phyloP scores from a whole-genome alignment of 1,140 invertebrate species.

The Eupristina koningsbergeri region DNA sequence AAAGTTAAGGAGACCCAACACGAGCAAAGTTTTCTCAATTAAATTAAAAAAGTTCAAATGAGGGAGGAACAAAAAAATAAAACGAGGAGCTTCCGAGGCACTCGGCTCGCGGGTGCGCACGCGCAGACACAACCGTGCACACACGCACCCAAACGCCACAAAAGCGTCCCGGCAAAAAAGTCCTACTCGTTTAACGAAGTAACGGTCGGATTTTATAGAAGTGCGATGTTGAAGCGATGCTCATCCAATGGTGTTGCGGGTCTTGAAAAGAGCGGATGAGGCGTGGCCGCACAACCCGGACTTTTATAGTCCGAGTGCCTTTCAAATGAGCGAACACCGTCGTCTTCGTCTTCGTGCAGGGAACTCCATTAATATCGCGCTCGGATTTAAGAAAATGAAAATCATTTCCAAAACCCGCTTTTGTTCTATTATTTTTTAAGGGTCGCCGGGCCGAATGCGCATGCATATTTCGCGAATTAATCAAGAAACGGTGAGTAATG shows the following conservation, averaged over 20 bases:
- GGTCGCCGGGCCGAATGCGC: too few species aligned
- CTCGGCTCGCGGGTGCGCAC: not conserved
- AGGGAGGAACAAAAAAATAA: not conserved
- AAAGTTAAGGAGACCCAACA: conserved; percentile 14
- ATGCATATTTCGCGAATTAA: too few species aligned
- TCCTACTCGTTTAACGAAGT: not conserved
- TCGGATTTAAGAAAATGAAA: not conserved
- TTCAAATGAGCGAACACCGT: conserved; percentile 14
- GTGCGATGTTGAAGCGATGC: not conserved
- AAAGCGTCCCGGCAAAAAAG: not conserved
- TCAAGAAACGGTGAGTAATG: too few species aligned
- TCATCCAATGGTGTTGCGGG: not conserved
- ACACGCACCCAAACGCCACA: not conserved
- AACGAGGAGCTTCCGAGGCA: not conserved
- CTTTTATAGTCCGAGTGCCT: conserved; percentile 35
- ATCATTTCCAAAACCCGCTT: too few species aligned
- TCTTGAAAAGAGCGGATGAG: conserved; percentile 3
- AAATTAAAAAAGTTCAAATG: not conserved
- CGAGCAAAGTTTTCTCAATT: conserved; percentile 37
- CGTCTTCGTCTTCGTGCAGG: too few species aligned
- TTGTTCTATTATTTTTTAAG: too few species aligned
- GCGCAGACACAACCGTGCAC: not conserved
- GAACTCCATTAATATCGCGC: conserved; percentile 16
- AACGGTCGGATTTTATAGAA: conserved; percentile 35
- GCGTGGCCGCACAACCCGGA: conserved; percentile 12